These are phyloP conservation scores for Rhagologus leucostigma DNA, from an alignment of 2,113 vertebrate species.

Conservation along the genomic window DNA sequence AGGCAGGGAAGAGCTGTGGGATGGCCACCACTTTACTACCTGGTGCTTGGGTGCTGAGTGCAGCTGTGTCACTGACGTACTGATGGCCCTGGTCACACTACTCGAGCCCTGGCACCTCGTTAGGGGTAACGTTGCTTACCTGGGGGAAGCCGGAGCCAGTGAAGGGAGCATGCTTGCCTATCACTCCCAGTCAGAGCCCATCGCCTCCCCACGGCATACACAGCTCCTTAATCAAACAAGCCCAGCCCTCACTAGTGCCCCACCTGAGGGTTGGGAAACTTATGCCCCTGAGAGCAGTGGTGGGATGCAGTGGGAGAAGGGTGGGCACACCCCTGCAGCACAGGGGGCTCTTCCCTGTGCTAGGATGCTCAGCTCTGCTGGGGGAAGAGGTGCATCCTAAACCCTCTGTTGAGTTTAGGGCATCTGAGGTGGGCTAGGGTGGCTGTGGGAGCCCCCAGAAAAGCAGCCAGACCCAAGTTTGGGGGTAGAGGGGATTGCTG, in stretches of 20 bases:
- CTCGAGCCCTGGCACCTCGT: rapidly evolving
- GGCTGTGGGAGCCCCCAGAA: neutral
- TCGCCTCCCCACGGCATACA: neutral
- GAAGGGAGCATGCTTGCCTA: rapidly evolving
- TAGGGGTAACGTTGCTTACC: neutral
- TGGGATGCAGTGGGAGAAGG: neutral
- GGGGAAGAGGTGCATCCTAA: neutral
- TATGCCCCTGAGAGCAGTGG: rapidly evolving
- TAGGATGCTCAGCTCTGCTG: neutral
- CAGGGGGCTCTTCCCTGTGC: rapidly evolving
- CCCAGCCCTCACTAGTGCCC: too few species aligned
- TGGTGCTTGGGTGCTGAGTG: neutral
- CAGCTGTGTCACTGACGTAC: neutral
- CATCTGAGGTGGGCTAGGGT: too few species aligned
- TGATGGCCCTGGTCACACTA: neutral
- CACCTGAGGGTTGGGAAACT: neutral
- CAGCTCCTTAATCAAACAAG: neutral
- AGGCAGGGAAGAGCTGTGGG: neutral
- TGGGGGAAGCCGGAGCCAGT: neutral
- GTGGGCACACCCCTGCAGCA: neutral
- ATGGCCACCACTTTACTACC: neutral
- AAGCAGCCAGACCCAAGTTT: neutral
- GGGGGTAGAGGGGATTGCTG: neutral
- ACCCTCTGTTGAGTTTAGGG: neutral
- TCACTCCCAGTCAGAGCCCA: neutral